A percentile compares a stretch with the other conserved stretches of the same genome.
Evolutionary conservation across 2,113 vertebrate genomes (phyloP).

Genomic region (Motacilla tschutschensis): DNA sequence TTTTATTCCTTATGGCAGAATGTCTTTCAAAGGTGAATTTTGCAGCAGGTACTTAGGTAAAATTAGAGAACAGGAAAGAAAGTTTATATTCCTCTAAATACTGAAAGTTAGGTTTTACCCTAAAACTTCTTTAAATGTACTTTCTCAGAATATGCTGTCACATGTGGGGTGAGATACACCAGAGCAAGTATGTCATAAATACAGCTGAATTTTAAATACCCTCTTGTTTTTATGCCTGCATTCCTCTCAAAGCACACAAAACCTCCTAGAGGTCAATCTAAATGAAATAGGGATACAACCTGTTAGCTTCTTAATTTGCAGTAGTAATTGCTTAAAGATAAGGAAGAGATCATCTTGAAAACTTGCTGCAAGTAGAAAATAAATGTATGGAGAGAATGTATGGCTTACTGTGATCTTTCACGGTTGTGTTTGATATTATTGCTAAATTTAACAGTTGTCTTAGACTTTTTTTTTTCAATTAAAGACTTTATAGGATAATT

Average conservation of each 20-base stretch:
- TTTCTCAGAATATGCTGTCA: neutral
- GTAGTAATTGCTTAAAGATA: neutral
- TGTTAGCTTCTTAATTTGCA: neutral
- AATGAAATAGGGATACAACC: neutral
- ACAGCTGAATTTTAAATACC: neutral
- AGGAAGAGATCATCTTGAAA: neutral
- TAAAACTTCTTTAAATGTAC: neutral
- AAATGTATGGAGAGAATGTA: neutral
- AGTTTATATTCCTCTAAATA: neutral
- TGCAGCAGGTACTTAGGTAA: neutral
- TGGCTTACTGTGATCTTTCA: neutral
- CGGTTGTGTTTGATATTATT: neutral
- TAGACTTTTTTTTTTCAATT: neutral
- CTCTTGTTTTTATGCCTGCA: neutral
- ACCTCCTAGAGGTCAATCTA: neutral
- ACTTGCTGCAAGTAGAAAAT: neutral
- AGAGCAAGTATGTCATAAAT: neutral
- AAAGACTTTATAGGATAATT: neutral
- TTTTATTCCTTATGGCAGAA: neutral
- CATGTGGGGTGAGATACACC: neutral
- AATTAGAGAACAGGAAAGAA: neutral
- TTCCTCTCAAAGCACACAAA: neutral
- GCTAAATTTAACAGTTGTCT: neutral
- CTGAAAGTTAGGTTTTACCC: neutral
- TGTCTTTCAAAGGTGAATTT: neutral